Percentiles rank a stretch among this genome's conserved stretches.
These are phyloP conservation scores for Varecia variegata DNA, from an alignment of 2,797 vertebrate species.

Conservation along the genomic window DNA sequence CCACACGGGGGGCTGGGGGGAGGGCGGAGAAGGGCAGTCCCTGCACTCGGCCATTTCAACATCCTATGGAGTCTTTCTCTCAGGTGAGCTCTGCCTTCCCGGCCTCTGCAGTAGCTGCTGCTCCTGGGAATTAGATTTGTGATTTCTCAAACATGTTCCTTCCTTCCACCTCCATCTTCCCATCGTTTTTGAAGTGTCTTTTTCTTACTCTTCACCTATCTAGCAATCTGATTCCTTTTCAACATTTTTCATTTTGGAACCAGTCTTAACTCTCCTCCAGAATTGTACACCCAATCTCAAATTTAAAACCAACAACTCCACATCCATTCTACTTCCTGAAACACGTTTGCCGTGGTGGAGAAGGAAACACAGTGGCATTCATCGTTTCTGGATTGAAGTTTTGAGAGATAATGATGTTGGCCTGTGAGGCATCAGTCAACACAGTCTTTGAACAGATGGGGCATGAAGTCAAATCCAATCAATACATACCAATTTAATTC, in stretches of 20 bases:
- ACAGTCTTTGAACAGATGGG: not conserved
- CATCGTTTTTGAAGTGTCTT: not conserved
- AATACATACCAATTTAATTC: not conserved
- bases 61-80: not conserved
- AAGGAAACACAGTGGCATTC: not conserved
- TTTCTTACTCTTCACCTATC: not conserved
- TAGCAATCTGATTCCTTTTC: not conserved
- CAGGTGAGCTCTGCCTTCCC: not conserved
- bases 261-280: not conserved
- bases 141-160: not conserved
- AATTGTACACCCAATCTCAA: not conserved
- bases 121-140: not conserved
- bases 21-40: not conserved
- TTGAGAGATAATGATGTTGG: not conserved
- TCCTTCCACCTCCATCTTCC: not conserved
- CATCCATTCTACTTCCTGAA: not conserved
- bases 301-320: slow-evolving; percentile 4
- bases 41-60: not conserved
- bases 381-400: not conserved
- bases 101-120: not conserved
- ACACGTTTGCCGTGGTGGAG: not conserved
- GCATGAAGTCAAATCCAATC: not conserved
- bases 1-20: rapidly evolving
- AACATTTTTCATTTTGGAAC: not conserved
- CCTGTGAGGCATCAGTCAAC: not conserved